Percentiles rank a stretch among this genome's conserved stretches.
Evolutionary conservation across 2,113 vertebrate species (phyloP).

Genomic region (Cyprinus carpio): DNA sequence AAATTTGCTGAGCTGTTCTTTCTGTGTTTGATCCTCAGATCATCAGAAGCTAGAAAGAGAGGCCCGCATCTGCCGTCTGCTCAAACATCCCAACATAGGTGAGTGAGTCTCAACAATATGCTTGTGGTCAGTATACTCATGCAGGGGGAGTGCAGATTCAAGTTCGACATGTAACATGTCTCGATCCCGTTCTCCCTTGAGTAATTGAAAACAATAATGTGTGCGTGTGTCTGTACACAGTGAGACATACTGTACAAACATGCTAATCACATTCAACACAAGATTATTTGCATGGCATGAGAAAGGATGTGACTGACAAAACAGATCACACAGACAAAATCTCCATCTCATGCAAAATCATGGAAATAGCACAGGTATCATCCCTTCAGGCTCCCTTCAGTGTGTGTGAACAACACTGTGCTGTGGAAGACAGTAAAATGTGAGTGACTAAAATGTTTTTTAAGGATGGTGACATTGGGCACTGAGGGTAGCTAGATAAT

Average conservation of each 20-base stretch:
- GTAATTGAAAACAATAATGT: background rate
- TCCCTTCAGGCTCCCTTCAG: background rate
- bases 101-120: conserved; percentile 24
- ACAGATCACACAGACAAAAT: conserved; percentile 42
- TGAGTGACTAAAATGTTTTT: background rate
- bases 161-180: background rate
- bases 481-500: background rate
- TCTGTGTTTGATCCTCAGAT: conserved; percentile 19
- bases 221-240: background rate
- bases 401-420: background rate
- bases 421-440: background rate
- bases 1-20: background rate
- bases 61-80: conserved; percentile 34
- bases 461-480: background rate
- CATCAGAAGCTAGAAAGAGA: conserved; percentile 45
- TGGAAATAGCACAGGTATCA: conserved; percentile 39
- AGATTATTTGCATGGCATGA: conserved; percentile 59
- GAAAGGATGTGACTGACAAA: conserved; percentile 37
- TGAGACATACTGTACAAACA: background rate
- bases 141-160: background rate
- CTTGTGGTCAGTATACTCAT: background rate
- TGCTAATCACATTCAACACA: conserved; percentile 8
- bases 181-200: background rate
- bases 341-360: conserved; percentile 55
- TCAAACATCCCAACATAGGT: conserved; percentile 40